Conservation (phyloP, 2,888 invertebrate species). For the Cosmorhoe ocellata region DNA sequence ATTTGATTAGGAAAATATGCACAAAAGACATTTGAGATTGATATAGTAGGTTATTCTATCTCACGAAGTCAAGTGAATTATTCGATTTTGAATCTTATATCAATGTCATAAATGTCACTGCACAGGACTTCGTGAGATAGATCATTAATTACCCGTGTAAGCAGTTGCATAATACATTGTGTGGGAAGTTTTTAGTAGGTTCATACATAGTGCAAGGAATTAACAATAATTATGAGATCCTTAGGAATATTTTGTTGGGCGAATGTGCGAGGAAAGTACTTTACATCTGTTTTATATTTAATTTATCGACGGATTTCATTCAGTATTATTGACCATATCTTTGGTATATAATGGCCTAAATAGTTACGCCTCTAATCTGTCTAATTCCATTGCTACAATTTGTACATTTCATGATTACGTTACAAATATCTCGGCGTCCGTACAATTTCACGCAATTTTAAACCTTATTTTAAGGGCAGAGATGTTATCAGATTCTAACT, state of each 20-base stretch:
- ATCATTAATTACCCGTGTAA: slow-evolving; percentile 49
- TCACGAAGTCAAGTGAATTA: no score
- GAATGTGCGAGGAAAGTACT: slow-evolving; percentile 10
- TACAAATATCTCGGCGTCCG: slow-evolving; percentile 28
- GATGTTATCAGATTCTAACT: slow-evolving; percentile 4
- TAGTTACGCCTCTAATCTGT: slow-evolving; percentile 6
- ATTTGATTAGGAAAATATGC: slow-evolving; percentile 61
- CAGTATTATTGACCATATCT: slow-evolving; percentile 19
- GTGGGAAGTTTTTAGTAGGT: not conserved
- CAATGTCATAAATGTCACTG: no score
- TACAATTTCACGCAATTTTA: not conserved
- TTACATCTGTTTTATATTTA: slow-evolving; percentile 18
- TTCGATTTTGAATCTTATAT: no score
- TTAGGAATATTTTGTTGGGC: slow-evolving; percentile 8
- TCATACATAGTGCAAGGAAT: slow-evolving; percentile 21
- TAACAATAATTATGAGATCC: slow-evolving; percentile 26
- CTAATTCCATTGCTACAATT: slow-evolving; percentile 45
- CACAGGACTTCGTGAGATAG: no score
- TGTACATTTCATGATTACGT: slow-evolving; percentile 52
- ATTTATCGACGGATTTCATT: slow-evolving; percentile 31
- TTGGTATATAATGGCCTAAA: slow-evolving; percentile 20
- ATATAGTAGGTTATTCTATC: no score
- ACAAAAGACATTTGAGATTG: slow-evolving; percentile 55
- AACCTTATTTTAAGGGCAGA: slow-evolving; percentile 1
- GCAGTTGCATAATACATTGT: slow-evolving; percentile 49